These are phyloP conservation scores for Oreochromis aureus DNA, from an alignment of 2,113 vertebrate species.

Conservation along the genomic window DNA sequence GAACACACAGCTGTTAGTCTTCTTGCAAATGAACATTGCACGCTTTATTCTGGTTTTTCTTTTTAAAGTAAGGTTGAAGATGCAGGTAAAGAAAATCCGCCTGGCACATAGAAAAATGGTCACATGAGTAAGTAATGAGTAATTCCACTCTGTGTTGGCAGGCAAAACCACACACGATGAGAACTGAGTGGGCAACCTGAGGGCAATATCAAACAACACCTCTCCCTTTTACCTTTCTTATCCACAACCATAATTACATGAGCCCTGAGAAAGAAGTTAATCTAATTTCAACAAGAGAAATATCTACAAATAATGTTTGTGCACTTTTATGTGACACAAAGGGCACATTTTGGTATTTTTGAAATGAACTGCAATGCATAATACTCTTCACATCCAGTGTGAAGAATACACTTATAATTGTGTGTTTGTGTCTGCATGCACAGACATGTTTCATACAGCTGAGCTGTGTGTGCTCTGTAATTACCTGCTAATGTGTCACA, in stretches of 20 bases:
- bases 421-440: constrained; percentile 9
- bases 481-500: constrained; percentile 59
- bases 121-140: neutral
- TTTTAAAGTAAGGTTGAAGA: neutral
- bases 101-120: neutral
- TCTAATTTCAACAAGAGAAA: neutral
- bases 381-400: neutral
- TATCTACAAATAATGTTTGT: neutral
- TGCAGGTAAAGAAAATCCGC: neutral
- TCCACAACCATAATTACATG: neutral
- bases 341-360: neutral
- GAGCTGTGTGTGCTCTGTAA: constrained; percentile 34
- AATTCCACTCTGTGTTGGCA: neutral
- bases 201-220: neutral
- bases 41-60: neutral
- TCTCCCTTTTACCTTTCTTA: neutral
- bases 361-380: neutral
- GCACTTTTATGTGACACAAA: neutral
- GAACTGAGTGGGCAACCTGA: neutral
- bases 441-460: constrained; percentile 28
- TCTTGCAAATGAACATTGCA: neutral
- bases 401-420: neutral
- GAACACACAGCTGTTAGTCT: neutral
- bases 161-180: neutral
- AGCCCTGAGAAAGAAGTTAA: neutral